These are phyloP conservation scores for Protobothrops mucrosquamatus DNA, from an alignment of 2,113 vertebrate genomes.

Conservation along the genomic window DNA sequence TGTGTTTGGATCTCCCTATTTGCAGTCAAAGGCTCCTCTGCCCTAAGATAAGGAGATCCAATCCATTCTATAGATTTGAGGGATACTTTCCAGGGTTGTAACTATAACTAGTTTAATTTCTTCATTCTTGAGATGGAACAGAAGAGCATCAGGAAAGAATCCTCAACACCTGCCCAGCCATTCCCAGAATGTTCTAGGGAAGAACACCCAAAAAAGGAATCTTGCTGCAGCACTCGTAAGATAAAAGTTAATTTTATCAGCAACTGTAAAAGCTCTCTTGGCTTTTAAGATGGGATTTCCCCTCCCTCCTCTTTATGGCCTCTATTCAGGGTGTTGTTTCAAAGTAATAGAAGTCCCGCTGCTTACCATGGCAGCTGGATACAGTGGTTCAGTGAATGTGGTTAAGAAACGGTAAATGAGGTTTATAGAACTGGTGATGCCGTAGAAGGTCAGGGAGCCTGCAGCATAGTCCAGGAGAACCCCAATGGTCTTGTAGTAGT, in stretches of 20 bases:
- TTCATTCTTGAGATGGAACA: not conserved
- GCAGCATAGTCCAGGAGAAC: conserved; percentile 48
- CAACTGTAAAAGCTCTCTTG: not conserved
- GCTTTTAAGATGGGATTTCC: not conserved
- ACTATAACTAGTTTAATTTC: not conserved
- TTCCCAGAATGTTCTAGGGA: not conserved
- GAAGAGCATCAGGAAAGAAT: not conserved
- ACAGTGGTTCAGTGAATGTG: conserved; percentile 56
- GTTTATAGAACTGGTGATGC: conserved; percentile 38
- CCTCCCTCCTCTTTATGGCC: not conserved
- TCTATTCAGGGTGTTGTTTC: conserved; percentile 37
- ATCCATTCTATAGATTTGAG: not conserved
- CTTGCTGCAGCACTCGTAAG: not conserved
- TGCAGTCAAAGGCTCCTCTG: not conserved
- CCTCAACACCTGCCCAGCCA: not conserved
- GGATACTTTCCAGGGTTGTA: not conserved
- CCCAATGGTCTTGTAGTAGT: conserved; percentile 53
- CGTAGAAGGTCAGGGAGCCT: conserved; percentile 58
- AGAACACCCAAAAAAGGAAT: not conserved
- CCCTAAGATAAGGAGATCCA: not conserved
- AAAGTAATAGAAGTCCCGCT: conserved; percentile 50
- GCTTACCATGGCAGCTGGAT: conserved; percentile 61
- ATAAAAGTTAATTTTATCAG: conserved; percentile 21
- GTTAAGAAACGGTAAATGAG: conserved; percentile 57
- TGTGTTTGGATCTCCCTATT: not conserved